These are phyloP conservation scores for Papilio demoleus DNA, from an alignment of 2,888 invertebrate species.

Conservation along the genomic window DNA sequence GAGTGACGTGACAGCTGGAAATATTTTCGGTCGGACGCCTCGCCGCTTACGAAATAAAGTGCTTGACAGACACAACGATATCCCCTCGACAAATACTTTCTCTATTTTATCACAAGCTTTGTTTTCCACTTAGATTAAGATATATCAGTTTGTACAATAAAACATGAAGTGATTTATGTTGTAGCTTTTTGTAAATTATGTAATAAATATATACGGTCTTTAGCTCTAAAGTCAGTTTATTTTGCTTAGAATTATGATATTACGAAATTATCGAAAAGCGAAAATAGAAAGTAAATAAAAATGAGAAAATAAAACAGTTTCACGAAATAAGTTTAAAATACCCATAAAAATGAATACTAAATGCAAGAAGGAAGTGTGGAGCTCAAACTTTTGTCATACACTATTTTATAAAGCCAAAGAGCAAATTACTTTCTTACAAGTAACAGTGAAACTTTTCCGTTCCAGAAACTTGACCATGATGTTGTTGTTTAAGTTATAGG, in stretches of 20 bases:
- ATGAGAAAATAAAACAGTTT: not conserved
- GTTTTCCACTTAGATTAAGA: not conserved
- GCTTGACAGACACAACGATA: conserved; percentile 22
- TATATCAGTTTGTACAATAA: not conserved
- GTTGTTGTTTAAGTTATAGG: not conserved
- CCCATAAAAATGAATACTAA: conserved; percentile 12
- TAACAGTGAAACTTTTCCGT: conserved; percentile 31
- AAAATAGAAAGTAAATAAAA: not conserved
- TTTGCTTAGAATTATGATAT: too few relatives aligned
- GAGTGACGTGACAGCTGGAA: conserved; percentile 30
- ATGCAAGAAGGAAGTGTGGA: conserved; percentile 8
- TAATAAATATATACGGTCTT: too few relatives aligned
- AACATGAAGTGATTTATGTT: too few relatives aligned
- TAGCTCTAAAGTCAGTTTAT: too few relatives aligned
- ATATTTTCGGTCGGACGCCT: conserved; percentile 35
- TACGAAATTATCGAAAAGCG: not conserved
- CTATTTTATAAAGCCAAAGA: conserved; percentile 33
- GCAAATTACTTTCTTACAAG: conserved; percentile 36
- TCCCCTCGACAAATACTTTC: not conserved
- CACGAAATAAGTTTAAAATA: not conserved
- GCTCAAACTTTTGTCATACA: conserved; percentile 21
- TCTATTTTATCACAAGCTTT: conserved; percentile 2
- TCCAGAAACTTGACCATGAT: conserved; percentile 11
- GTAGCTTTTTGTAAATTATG: too few relatives aligned
- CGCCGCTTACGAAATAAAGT: conserved; percentile 22